A percentile compares a stretch with the other conserved stretches of the same genome.
Evolutionary conservation across 2,888 invertebrate species (phyloP).

Genomic region (Myopa tessellatipennis): DNA sequence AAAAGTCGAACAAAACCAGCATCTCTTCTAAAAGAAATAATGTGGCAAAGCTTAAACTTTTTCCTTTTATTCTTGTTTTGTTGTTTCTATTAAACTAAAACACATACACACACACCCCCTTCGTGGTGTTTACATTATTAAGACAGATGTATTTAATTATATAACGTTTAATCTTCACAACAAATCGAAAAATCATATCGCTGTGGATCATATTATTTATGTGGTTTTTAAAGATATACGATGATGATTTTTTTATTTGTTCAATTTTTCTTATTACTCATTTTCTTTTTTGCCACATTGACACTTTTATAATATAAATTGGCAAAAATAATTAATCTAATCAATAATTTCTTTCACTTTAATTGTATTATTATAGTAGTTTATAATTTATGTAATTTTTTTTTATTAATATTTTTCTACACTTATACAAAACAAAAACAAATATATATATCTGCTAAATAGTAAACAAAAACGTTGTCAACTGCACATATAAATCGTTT

Average conservation of each 20-base stretch:
- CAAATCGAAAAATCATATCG: neutral
- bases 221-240: neutral
- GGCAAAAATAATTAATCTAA: neutral
- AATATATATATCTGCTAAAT: slow-evolving; percentile 16
- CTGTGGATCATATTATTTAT: neutral
- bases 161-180: neutral
- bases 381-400: slow-evolving; percentile 25
- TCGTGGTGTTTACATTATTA: slow-evolving; percentile 9
- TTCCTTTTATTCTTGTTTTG: slow-evolving; percentile 10
- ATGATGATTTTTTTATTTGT: slow-evolving; percentile 8
- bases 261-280: slow-evolving; percentile 20
- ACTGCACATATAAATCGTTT: neutral
- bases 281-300: slow-evolving; percentile 26
- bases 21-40: slow-evolving; percentile 5
- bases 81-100: slow-evolving; percentile 38
- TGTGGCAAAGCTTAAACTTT: slow-evolving; percentile 28
- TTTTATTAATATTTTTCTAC: slow-evolving; percentile 8
- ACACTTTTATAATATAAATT: slow-evolving; percentile 27
- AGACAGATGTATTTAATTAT: slow-evolving; percentile 8
- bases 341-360: slow-evolving; percentile 14
- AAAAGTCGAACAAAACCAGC: slow-evolving; percentile 32
- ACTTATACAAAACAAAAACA: slow-evolving; percentile 27
- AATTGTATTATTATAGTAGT: slow-evolving; percentile 17
- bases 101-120: slow-evolving; percentile 18
- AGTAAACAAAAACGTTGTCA: slow-evolving; percentile 24